Evolutionary conservation across 2,797 vertebrate genomes (phyloP), one percentile per base, ranked within the genome.

Genomic region (Columba guinea): DNA sequence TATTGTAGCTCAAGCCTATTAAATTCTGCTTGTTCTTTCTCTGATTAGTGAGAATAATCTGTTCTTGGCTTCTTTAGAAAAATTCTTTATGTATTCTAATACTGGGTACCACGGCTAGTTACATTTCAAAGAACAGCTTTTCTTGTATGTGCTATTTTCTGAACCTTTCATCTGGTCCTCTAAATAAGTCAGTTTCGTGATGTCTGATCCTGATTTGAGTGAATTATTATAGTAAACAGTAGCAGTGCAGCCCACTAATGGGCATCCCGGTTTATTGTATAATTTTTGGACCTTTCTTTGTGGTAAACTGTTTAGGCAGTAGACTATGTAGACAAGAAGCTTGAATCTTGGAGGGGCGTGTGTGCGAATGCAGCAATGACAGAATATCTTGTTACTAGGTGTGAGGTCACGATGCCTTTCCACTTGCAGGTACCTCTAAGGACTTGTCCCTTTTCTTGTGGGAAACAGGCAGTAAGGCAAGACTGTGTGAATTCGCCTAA

Each of bases 11-110:
- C 84, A 96, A 92, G 88, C 84, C 48, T 70, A 32, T 91, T 95
- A 94, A 76, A 74, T 86, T 78, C 49, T 91, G 59, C 44, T 81
- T 92, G 79, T 88, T 95, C 70, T 83, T 49, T 86, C 56, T 44
- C 90, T 58, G 51, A 93, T 94, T 88, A 87, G 71, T 71, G 73
- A 87, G 76, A 81, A 89, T 95, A 96, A 96, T 89, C 86, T 94
- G 92, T 87, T 91, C 88, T 90, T 96, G 93, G 86, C 91, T 83
- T 91, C 71, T 93, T 94, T 51, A 74, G 93, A 63, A 90, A 84
- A 88, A 85, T 76, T 95, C 75, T 92, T 87, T 60, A 46, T 81
- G 62, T 56, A 44, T 88, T 95, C 65, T 90, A 74, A 88, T 71
- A 46, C 63, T 60, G 80, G 46, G 22, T 89, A 46, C 69, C 64